Conservation (phyloP, 2,888 invertebrate species). For the Rhyacophila evoluta region DNA sequence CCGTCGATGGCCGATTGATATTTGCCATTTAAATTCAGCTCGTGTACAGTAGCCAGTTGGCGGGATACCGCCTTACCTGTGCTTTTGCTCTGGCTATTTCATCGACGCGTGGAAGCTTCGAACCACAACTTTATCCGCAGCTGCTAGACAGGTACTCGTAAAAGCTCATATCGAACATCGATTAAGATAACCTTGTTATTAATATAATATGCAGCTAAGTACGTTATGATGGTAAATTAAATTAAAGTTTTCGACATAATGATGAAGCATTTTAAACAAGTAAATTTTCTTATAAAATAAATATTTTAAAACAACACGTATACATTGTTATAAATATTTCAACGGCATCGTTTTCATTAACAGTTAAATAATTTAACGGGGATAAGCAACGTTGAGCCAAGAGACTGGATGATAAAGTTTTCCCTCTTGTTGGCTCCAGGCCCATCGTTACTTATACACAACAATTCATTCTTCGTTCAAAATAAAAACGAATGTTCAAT, state of each 20-base stretch:
- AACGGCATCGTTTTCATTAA: too few relatives aligned
- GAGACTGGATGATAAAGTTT: too few relatives aligned
- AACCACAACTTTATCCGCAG: background rate
- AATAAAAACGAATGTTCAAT: background rate
- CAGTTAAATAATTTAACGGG: too few relatives aligned
- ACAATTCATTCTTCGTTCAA: background rate
- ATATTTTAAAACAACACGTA: too few relatives aligned
- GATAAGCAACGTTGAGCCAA: too few relatives aligned
- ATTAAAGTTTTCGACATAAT: too few relatives aligned
- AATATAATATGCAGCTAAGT: background rate
- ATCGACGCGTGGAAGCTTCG: background rate
- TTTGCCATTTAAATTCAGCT: constrained; percentile 35
- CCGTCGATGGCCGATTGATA: constrained; percentile 31
- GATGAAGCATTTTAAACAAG: too few relatives aligned
- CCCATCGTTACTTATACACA: too few relatives aligned
- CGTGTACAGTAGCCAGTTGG: background rate
- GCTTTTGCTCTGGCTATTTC: background rate
- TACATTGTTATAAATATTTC: too few relatives aligned
- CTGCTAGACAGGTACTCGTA: background rate
- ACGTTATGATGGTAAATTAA: background rate
- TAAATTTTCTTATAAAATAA: too few relatives aligned
- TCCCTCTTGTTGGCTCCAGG: too few relatives aligned
- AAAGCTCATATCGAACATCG: background rate
- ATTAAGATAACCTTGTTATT: background rate
- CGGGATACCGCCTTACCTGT: background rate